Conservation (phyloP, 1,140 invertebrate genomes). For the Drosophila sucinea region DNA sequence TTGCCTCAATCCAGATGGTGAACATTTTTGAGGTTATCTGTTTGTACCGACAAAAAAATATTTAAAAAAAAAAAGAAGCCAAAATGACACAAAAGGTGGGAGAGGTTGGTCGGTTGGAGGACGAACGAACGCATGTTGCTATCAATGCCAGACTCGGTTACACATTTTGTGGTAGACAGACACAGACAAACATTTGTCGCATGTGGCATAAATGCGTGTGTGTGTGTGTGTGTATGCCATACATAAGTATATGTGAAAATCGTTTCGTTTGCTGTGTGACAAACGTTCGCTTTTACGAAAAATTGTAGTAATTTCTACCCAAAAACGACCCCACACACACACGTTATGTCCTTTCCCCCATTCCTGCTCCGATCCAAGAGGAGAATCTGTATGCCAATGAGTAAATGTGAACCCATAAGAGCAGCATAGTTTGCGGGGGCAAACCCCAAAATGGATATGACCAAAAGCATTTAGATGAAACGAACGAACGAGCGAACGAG, state of each 20-base stretch:
- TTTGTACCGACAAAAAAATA: neutral
- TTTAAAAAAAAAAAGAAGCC: neutral
- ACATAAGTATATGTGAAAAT: slow-evolving; percentile 22
- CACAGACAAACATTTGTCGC: slow-evolving; percentile 35
- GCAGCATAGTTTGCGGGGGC: slow-evolving; percentile 54
- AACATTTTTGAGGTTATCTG: slow-evolving; percentile 1
- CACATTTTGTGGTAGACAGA: slow-evolving; percentile 34
- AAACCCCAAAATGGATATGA: slow-evolving; percentile 50
- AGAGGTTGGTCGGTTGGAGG: too few species aligned
- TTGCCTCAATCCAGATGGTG: slow-evolving; percentile 15
- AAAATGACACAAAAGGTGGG: neutral
- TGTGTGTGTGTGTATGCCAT: slow-evolving; percentile 19
- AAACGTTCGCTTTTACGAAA: slow-evolving; percentile 57
- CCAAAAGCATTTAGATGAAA: slow-evolving; percentile 17
- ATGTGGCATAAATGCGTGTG: slow-evolving; percentile 45
- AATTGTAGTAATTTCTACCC: slow-evolving; percentile 68
- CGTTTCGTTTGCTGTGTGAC: slow-evolving; percentile 46
- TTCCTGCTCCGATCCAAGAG: neutral
- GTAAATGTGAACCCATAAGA: slow-evolving; percentile 45
- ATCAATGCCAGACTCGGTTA: slow-evolving; percentile 44
- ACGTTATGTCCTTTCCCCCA: slow-evolving; percentile 22
- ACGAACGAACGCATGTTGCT: slow-evolving; percentile 34
- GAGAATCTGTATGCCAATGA: slow-evolving; percentile 38
- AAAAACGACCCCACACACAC: slow-evolving; percentile 35
- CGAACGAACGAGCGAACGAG: neutral